Percentiles rank a stretch among this genome's conserved stretches.
Conservation (phyloP, 2,797 vertebrate genomes). For the Cichlasoma orientale region DNA sequence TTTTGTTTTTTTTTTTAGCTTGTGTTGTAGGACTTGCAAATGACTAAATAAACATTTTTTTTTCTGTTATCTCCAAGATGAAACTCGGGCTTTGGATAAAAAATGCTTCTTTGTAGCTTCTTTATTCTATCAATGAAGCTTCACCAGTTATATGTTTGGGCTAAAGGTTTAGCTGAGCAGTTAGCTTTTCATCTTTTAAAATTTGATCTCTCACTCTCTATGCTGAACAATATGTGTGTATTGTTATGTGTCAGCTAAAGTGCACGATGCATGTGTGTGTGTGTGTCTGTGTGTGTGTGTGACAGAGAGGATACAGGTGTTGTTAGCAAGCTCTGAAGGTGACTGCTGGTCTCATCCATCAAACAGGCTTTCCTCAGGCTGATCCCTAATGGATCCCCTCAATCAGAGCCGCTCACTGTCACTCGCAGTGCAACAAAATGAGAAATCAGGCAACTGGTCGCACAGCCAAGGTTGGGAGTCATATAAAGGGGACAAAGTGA, state of each 20-base stretch:
- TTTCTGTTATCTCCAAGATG: neutral
- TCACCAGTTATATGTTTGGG: constrained; percentile 17
- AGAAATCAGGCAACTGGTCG: constrained; percentile 81
- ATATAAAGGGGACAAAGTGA: constrained; percentile 83
- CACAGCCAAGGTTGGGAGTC: constrained; percentile 80
- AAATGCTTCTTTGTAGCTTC: neutral
- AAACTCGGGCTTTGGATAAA: neutral
- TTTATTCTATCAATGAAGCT: neutral
- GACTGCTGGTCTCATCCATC: constrained; percentile 98
- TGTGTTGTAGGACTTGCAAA: neutral
- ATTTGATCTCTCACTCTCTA: constrained; percentile 23
- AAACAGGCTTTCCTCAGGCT: constrained; percentile 94
- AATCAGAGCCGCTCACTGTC: constrained; percentile 82
- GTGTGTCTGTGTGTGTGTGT: constrained; percentile 43
- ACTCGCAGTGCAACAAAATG: constrained; percentile 79
- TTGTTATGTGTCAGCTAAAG: constrained; percentile 75
- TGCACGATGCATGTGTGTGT: constrained; percentile 22
- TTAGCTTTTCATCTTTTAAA: constrained; percentile 44
- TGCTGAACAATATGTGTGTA: constrained; percentile 51
- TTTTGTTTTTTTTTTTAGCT: neutral
- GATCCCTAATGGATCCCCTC: constrained; percentile 97
- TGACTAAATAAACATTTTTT: neutral
- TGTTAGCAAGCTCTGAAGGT: constrained; percentile 95
- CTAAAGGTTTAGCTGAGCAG: constrained; percentile 19
- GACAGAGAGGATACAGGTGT: constrained; percentile 97